Evolutionary conservation across 2,113 vertebrate species (phyloP).

Genomic region (Motacilla tschutschensis): DNA sequence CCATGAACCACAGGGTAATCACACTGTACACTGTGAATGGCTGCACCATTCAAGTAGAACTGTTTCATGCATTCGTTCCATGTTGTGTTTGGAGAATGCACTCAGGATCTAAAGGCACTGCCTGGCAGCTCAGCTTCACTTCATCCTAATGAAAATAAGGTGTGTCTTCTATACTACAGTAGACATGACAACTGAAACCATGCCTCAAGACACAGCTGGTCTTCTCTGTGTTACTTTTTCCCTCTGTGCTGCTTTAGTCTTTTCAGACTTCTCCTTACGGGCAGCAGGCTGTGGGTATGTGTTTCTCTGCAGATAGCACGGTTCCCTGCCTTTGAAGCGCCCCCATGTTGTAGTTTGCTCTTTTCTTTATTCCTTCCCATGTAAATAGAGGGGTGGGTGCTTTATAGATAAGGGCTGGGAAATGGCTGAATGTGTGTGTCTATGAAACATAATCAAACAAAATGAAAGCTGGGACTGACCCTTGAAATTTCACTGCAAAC

Average conservation of each 20-base stretch:
- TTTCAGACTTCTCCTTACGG: neutral
- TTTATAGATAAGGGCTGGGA: neutral
- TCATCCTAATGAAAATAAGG: constrained; percentile 30
- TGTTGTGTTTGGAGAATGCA: neutral
- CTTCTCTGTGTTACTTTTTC: neutral
- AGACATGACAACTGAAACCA: neutral
- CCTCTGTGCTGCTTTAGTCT: neutral
- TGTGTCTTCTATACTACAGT: neutral
- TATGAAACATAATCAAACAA: neutral
- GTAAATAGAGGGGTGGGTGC: neutral
- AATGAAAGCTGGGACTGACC: neutral
- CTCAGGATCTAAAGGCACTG: neutral
- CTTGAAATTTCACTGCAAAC: neutral
- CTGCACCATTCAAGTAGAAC: neutral
- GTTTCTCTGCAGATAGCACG: constrained; percentile 13
- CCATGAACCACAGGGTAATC: neutral
- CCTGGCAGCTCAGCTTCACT: neutral
- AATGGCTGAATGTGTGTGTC: neutral
- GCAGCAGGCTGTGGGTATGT: neutral
- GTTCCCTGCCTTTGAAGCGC: neutral
- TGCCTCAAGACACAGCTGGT: constrained; percentile 13
- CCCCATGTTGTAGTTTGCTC: neutral
- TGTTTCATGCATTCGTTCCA: neutral
- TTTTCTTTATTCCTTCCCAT: neutral
- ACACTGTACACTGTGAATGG: neutral